phyloP scores from a whole-genome alignment of 1,140 invertebrate species.

The Zaprionus inermis region DNA sequence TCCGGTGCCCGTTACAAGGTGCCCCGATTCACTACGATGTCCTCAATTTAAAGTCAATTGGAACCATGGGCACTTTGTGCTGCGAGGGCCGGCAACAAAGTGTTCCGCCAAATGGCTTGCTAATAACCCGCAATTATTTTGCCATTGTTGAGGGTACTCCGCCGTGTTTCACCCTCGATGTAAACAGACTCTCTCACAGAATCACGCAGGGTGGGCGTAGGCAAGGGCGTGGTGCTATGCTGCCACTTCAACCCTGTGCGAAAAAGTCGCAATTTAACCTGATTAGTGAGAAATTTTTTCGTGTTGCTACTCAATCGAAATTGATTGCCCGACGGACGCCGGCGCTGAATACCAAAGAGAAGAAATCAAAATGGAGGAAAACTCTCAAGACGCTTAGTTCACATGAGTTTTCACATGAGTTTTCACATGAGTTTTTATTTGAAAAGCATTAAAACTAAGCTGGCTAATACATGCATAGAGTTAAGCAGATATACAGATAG shows the following conservation, averaged over 20 bases:
- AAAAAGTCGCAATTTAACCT: slow-evolving; percentile 62
- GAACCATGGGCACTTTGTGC: slow-evolving; percentile 34
- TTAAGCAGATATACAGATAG: slow-evolving; percentile 18
- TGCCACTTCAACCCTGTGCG: slow-evolving; percentile 56
- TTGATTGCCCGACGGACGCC: slow-evolving; percentile 57
- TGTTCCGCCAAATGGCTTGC: slow-evolving; percentile 62
- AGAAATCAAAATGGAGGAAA: slow-evolving; percentile 7
- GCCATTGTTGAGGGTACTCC: slow-evolving; percentile 57
- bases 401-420: slow-evolving; percentile 53
- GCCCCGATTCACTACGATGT: background rate
- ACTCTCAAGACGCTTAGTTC: slow-evolving; percentile 19
- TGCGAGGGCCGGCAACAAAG: slow-evolving; percentile 37
- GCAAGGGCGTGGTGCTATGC: slow-evolving; percentile 10
- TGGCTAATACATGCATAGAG: slow-evolving; percentile 53
- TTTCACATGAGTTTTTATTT: slow-evolving; percentile 67
- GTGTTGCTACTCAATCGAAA: slow-evolving; percentile 65
- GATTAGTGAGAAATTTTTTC: slow-evolving; percentile 66
- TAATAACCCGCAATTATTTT: slow-evolving; percentile 76
- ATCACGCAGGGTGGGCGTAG: slow-evolving; percentile 20
- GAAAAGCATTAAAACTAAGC: slow-evolving; percentile 60
- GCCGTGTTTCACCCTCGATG: slow-evolving; percentile 34
- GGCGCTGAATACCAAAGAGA: background rate
- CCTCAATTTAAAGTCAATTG: slow-evolving; percentile 42
- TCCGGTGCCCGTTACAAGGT: background rate
- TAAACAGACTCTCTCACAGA: background rate